Evolutionary conservation across 2,888 invertebrate genomes (phyloP).

Genomic region (Eledona agricola): DNA sequence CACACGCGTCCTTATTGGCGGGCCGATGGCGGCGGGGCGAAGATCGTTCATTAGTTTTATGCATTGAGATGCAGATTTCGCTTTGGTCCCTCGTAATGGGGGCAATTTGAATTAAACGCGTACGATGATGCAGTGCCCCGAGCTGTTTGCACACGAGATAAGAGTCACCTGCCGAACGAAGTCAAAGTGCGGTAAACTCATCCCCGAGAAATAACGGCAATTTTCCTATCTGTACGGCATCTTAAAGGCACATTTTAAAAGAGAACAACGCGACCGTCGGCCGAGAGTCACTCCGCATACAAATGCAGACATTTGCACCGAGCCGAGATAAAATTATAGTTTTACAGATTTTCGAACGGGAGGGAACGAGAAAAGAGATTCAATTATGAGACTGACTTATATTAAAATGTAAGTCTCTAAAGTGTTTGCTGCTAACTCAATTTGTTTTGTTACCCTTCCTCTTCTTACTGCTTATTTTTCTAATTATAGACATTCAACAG

Average conservation of each 20-base stretch:
- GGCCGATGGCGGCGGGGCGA: slow-evolving; percentile 36
- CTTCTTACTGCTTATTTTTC: slow-evolving; percentile 53
- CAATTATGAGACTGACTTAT: slow-evolving; percentile 54
- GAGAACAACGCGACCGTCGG: slow-evolving; percentile 37
- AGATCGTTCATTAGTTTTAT: slow-evolving; percentile 44
- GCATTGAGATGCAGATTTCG: slow-evolving; percentile 46
- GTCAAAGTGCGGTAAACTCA: slow-evolving; percentile 26
- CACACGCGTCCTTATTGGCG: slow-evolving; percentile 53
- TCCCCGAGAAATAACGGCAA: slow-evolving; percentile 36
- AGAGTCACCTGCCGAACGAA: slow-evolving; percentile 32
- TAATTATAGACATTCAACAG: slow-evolving; percentile 56
- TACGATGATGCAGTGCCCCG: neutral
- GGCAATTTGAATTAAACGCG: slow-evolving; percentile 3
- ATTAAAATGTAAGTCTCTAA: slow-evolving; percentile 58
- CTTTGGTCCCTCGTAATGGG: slow-evolving; percentile 6
- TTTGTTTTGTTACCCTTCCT: slow-evolving; percentile 59
- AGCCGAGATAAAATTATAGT: slow-evolving; percentile 51
- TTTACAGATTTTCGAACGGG: slow-evolving; percentile 48
- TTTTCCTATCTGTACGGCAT: slow-evolving; percentile 37
- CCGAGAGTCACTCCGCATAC: slow-evolving; percentile 47
- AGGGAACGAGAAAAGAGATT: slow-evolving; percentile 47
- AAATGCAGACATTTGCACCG: slow-evolving; percentile 50
- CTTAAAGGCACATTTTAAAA: slow-evolving; percentile 37
- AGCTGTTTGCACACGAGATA: slow-evolving; percentile 26
- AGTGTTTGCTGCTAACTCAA: slow-evolving; percentile 60